Conservation (phyloP, 2,888 invertebrate genomes). For the Vanessa cardui region DNA sequence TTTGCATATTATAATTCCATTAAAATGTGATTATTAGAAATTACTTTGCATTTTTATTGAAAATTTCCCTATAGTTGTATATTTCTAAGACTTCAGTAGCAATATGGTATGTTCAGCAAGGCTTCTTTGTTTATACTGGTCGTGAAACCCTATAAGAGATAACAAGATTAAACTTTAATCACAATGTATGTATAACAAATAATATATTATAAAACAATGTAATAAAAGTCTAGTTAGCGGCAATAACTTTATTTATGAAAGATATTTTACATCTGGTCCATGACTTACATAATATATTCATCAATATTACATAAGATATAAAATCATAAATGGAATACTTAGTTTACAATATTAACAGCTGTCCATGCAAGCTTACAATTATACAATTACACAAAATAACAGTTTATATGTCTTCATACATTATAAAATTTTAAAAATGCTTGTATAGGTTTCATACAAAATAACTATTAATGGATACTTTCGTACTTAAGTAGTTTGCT, state of each 20-base stretch:
- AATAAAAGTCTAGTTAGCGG: slow-evolving; percentile 25
- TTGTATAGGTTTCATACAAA: slow-evolving; percentile 38
- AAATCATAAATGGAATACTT: slow-evolving; percentile 48
- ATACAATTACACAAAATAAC: slow-evolving; percentile 46
- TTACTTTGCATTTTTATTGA: slow-evolving; percentile 48
- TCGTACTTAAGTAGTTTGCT: background rate
- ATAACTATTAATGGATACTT: slow-evolving; percentile 31
- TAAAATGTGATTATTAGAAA: slow-evolving; percentile 79
- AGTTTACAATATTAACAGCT: slow-evolving; percentile 41
- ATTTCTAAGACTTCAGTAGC: slow-evolving; percentile 1
- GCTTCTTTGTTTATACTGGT: slow-evolving; percentile 14
- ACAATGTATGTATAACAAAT: background rate
- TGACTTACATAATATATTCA: slow-evolving; percentile 43
- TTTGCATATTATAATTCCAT: slow-evolving; percentile 79
- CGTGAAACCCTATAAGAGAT: slow-evolving; percentile 28
- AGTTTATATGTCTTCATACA: slow-evolving; percentile 21
- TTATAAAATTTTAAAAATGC: slow-evolving; percentile 21
- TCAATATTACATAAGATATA: slow-evolving; percentile 26
- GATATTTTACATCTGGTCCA: slow-evolving; percentile 46
- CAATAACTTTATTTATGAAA: slow-evolving; percentile 46
- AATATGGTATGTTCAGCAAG: slow-evolving; percentile 5
- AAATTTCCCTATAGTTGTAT: slow-evolving; percentile 11
- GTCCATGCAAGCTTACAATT: slow-evolving; percentile 47
- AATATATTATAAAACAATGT: background rate
- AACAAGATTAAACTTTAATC: slow-evolving; percentile 12